Evolutionary conservation across 2,888 invertebrate genomes (phyloP).

Genomic region (Macaria liturata): DNA sequence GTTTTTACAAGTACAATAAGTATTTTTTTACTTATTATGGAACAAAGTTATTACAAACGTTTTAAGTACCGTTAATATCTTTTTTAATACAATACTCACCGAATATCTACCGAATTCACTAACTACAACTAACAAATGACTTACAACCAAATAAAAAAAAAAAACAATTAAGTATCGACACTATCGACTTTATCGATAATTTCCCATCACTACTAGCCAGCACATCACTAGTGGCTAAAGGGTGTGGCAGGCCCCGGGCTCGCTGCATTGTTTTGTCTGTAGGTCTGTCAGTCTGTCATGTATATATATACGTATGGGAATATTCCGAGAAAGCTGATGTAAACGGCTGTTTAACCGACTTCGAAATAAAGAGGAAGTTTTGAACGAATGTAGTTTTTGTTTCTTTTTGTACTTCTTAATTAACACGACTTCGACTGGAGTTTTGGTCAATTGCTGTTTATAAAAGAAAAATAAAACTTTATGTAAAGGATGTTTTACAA

Average conservation of each 20-base stretch:
- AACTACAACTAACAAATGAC: neutral
- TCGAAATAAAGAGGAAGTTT: neutral
- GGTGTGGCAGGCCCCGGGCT: constrained; percentile 75
- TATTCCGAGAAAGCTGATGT: constrained; percentile 44
- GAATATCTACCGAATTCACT: no score
- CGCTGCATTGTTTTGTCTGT: constrained; percentile 78
- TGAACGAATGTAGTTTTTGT: no score
- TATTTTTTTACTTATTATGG: no score
- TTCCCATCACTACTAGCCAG: constrained; percentile 39
- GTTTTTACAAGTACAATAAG: no score
- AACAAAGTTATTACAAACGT: no score
- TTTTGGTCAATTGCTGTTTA: no score
- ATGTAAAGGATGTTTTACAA: no score
- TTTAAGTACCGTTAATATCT: no score
- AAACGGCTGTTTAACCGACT: constrained; percentile 2
- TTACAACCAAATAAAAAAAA: constrained; percentile 6
- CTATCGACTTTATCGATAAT: constrained; percentile 15
- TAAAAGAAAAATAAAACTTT: no score
- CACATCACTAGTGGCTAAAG: constrained; percentile 63
- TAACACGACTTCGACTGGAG: no score
- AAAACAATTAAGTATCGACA: neutral
- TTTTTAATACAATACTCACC: no score
- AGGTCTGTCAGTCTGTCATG: constrained; percentile 61
- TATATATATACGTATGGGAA: constrained; percentile 55
- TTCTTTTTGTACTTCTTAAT: no score